Evolutionary conservation across 2,113 vertebrate genomes (phyloP).

Genomic region (Actinemys pallida): DNA sequence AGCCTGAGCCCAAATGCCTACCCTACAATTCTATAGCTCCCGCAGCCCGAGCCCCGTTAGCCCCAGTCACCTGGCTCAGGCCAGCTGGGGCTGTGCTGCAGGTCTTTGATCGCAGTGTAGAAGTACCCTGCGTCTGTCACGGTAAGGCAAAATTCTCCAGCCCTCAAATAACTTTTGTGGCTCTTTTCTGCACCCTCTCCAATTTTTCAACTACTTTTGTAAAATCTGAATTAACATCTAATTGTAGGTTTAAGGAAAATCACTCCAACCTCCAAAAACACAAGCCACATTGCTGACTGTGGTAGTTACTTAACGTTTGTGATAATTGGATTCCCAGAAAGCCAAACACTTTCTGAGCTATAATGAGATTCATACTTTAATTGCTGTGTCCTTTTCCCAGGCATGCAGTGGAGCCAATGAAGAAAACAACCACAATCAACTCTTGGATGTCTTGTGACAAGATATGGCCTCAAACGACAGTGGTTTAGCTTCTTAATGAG

Average conservation of each 20-base stretch:
- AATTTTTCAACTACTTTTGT: constrained; percentile 6
- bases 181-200: background rate
- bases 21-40: background rate
- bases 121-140: background rate
- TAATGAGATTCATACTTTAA: constrained; percentile 75
- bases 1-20: background rate
- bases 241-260: constrained; percentile 60
- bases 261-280: constrained; percentile 53
- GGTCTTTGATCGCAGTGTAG: background rate
- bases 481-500: constrained; percentile 47
- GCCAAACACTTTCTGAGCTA: constrained; percentile 66
- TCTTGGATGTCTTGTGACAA: constrained; percentile 38
- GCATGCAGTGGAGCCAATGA: constrained; percentile 54
- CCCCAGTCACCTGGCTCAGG: background rate
- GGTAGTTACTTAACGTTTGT: constrained; percentile 37
- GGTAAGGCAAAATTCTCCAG: background rate
- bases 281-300: constrained; percentile 54
- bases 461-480: constrained; percentile 1
- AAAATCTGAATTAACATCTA: constrained; percentile 58
- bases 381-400: constrained; percentile 66
- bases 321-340: constrained; percentile 74
- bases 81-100: background rate
- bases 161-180: background rate
- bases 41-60: background rate
- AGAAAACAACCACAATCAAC: constrained; percentile 67